These are phyloP conservation scores for Tenodera sinensis DNA, from an alignment of 2,888 invertebrate genomes.

Conservation along the genomic window DNA sequence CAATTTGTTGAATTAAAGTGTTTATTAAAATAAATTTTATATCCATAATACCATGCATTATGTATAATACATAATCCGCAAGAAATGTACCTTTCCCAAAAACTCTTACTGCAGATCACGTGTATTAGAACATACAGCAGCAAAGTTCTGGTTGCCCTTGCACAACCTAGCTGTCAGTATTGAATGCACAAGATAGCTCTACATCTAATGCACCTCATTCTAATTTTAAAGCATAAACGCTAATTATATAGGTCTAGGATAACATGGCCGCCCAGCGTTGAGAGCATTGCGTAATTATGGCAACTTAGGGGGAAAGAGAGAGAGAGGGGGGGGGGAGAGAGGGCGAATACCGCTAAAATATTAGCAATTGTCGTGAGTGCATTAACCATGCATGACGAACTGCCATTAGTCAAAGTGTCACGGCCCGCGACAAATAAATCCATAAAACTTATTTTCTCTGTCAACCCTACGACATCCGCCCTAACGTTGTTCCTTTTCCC, in stretches of 20 bases:
- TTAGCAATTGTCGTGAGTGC: conserved; percentile 16
- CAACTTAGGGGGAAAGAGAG: neutral
- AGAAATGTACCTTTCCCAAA: too few relatives aligned
- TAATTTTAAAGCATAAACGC: neutral
- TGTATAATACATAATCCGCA: too few relatives aligned
- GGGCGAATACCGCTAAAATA: conserved; percentile 4
- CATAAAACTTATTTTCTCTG: conserved; percentile 18
- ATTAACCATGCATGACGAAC: conserved; percentile 12
- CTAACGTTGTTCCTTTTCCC: neutral
- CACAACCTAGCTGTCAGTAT: too few relatives aligned
- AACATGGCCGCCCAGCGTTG: neutral
- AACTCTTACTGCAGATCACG: too few relatives aligned
- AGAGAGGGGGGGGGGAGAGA: neutral
- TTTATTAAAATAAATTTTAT: too few relatives aligned
- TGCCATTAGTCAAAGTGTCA: conserved; percentile 14
- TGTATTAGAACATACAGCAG: too few relatives aligned
- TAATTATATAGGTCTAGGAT: neutral
- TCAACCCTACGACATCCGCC: neutral
- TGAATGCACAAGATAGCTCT: too few relatives aligned
- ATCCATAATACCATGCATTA: too few relatives aligned
- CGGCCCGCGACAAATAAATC: conserved; percentile 8
- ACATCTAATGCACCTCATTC: neutral
- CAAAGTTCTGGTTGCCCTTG: too few relatives aligned
- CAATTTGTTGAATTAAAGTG: too few relatives aligned
- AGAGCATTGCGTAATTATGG: neutral